A percentile compares a stretch with the other conserved stretches of the same genome.
phyloP scores from a whole-genome alignment of 2,113 vertebrate genomes.

The Drymodes brunneopygia region DNA sequence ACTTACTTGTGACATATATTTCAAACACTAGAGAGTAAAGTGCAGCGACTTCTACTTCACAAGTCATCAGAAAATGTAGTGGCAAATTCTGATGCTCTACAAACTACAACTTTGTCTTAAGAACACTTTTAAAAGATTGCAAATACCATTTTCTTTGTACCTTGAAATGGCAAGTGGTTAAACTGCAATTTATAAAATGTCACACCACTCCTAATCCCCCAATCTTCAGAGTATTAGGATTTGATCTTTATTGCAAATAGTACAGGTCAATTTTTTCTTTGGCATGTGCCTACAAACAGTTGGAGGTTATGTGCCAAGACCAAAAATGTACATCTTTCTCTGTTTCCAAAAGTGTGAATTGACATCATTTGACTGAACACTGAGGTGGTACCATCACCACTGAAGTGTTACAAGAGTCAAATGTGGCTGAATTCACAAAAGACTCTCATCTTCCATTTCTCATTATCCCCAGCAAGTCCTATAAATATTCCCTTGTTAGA shows the following conservation, averaged over 20 bases:
- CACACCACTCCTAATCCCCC: not conserved
- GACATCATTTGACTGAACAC: not conserved
- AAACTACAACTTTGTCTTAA: not conserved
- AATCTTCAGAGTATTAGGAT: not conserved
- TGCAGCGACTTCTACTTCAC: not conserved
- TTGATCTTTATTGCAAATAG: not conserved
- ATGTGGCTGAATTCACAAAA: not conserved
- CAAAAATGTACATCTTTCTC: not conserved
- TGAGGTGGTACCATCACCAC: fast-evolving
- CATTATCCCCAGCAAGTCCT: not conserved
- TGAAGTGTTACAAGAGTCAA: not conserved
- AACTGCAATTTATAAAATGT: not conserved
- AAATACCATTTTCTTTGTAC: not conserved
- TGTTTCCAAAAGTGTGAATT: not conserved
- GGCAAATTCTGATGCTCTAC: not conserved
- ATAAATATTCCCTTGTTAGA: not conserved
- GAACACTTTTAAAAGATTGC: not conserved
- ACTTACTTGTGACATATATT: not conserved
- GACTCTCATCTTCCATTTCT: not conserved
- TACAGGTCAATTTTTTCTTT: not conserved
- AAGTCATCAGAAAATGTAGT: not conserved
- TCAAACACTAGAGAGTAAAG: not conserved
- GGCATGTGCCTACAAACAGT: not conserved
- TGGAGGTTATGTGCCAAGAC: not conserved
- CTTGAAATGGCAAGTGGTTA: not conserved